These are phyloP conservation scores for Brachypteracias leptosomus DNA, from an alignment of 2,113 vertebrate species.

Conservation along the genomic window DNA sequence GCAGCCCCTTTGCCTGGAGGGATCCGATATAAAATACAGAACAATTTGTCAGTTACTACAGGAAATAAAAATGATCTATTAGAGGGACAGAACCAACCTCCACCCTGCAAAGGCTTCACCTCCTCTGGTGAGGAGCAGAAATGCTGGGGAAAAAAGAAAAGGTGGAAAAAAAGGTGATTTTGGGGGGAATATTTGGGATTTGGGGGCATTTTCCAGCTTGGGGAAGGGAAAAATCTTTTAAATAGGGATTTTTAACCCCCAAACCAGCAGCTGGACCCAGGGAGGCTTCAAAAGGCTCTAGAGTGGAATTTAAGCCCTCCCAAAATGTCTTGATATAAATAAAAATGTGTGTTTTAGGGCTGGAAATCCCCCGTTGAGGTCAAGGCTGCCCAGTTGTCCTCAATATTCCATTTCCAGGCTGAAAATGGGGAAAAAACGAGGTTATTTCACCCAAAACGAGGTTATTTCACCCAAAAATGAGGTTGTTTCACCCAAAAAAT, in stretches of 20 bases:
- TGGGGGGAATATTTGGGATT: background rate
- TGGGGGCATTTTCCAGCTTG: background rate
- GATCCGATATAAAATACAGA: slow-evolving; percentile 55
- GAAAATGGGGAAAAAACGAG: too few relatives aligned
- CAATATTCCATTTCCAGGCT: background rate
- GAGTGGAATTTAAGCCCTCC: background rate
- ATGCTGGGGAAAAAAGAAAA: background rate
- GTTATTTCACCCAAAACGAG: too few relatives aligned
- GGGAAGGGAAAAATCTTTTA: background rate
- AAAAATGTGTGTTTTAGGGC: background rate
- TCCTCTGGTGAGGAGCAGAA: background rate
- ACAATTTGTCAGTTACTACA: slow-evolving; percentile 62
- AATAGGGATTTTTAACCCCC: fast-evolving
- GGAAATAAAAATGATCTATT: slow-evolving; percentile 69
- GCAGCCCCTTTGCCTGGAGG: slow-evolving; percentile 43
- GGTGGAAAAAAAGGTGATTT: background rate
- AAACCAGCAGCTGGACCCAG: fast-evolving
- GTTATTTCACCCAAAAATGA: background rate
- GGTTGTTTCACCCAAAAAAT: too few relatives aligned
- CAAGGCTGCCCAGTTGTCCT: fast-evolving
- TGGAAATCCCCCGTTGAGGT: fast-evolving
- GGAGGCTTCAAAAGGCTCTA: fast-evolving
- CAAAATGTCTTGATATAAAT: background rate
- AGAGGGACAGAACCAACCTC: slow-evolving; percentile 37
- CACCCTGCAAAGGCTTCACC: slow-evolving; percentile 4